Conservation (phyloP, 2,113 vertebrate species). For the human region DNA sequence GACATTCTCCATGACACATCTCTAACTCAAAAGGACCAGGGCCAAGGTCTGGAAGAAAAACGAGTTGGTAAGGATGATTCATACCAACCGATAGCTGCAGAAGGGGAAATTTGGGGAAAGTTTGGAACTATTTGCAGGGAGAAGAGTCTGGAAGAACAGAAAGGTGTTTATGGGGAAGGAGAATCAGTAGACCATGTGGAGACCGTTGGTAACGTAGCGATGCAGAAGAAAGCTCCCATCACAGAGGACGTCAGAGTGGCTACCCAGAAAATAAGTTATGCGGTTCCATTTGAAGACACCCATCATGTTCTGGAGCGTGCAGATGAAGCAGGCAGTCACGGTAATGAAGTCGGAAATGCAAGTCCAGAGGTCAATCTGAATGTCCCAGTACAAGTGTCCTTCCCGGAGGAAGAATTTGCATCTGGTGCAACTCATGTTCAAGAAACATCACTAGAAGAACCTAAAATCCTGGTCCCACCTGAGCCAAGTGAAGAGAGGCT, state of each 20-base stretch:
- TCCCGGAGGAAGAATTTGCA: conserved; percentile 68
- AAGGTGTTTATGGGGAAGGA: not conserved
- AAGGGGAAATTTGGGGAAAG: conserved; percentile 40
- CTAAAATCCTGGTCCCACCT: not conserved
- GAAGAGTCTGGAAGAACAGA: conserved; percentile 45
- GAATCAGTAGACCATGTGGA: not conserved
- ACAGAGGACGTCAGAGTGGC: conserved; percentile 75
- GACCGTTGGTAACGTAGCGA: not conserved
- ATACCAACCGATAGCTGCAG: conserved; percentile 33
- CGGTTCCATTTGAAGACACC: conserved; percentile 83
- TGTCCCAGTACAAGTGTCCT: conserved; percentile 73
- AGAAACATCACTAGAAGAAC: conserved; percentile 63
- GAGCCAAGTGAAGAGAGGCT: conserved; percentile 38
- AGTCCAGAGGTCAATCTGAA: conserved; percentile 75
- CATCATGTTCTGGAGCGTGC: conserved; percentile 55
- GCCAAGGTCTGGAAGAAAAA: conserved; percentile 69
- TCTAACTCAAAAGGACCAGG: conserved; percentile 69
- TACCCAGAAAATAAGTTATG: conserved; percentile 80
- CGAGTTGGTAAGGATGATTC: conserved; percentile 69
- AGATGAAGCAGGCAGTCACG: conserved; percentile 64
- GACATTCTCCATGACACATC: conserved; percentile 84
- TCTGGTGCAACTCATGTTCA: conserved; percentile 27
- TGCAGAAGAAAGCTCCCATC: conserved; percentile 40
- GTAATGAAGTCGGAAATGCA: conserved; percentile 66
- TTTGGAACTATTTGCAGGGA: conserved; percentile 31